A percentile compares a stretch with the other conserved stretches of the same genome.
These are phyloP conservation scores for Hydractinia symbiolongicarpus DNA, from an alignment of 30 jellyfish, hydroid and myxozoan genomes.

Conservation along the genomic window DNA sequence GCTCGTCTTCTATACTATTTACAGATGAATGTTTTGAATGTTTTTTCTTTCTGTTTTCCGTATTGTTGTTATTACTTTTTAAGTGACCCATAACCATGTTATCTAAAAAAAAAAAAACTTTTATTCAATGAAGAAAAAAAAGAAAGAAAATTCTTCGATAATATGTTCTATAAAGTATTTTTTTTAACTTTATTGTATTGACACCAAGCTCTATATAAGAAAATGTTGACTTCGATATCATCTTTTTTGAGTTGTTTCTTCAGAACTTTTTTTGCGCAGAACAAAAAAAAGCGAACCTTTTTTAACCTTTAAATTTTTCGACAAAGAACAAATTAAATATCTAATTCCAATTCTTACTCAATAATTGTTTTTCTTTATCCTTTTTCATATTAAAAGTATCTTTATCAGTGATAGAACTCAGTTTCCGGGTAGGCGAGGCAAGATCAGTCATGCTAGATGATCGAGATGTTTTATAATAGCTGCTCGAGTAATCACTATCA, in stretches of 20 bases:
- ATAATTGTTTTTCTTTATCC: neutral
- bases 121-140: neutral
- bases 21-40: slow-evolving; percentile 21
- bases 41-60: neutral
- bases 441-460: slow-evolving; percentile 65
- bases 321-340: too few relatives aligned
- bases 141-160: neutral
- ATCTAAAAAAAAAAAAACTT: slow-evolving; percentile 27
- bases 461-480: slow-evolving; percentile 64
- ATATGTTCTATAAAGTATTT: too few relatives aligned
- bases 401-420: neutral
- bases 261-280: too few relatives aligned
- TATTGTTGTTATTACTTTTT: slow-evolving; percentile 29
- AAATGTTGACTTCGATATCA: too few relatives aligned
- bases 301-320: too few relatives aligned
- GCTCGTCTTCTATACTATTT: neutral
- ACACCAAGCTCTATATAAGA: too few relatives aligned
- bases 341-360: neutral
- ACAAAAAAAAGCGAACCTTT: too few relatives aligned
- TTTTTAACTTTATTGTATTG: too few relatives aligned
- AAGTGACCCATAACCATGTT: slow-evolving; percentile 51
- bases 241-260: too few relatives aligned
- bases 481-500: slow-evolving; percentile 40
- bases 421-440: slow-evolving; percentile 18
- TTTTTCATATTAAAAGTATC: neutral